Conservation (phyloP, 2,888 invertebrate genomes). For the Caenorhabditis auriculariae region DNA sequence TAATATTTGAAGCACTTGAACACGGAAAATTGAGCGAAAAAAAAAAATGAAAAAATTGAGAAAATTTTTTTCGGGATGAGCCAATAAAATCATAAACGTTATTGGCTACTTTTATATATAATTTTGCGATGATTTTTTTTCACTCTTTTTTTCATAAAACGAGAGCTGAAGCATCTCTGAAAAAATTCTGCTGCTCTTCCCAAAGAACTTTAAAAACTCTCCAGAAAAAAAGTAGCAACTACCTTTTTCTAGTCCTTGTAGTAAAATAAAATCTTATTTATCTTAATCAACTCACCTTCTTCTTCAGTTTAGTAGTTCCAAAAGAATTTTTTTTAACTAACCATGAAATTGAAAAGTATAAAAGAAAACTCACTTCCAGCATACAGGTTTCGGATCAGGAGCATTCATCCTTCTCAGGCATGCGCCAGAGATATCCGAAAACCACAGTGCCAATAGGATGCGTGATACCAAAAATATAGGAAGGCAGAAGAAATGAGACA, state of each 20-base stretch:
- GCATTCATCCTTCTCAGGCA: slow-evolving; percentile 32
- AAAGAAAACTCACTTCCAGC: slow-evolving; percentile 14
- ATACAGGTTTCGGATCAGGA: slow-evolving; percentile 17
- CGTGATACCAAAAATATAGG: slow-evolving; percentile 38
- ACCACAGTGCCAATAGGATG: slow-evolving; percentile 49
- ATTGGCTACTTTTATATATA: slow-evolving; percentile 6
- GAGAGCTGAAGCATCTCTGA: too few relatives aligned
- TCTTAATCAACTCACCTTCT: slow-evolving; percentile 3
- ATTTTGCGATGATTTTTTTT: background rate
- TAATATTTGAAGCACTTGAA: too few relatives aligned
- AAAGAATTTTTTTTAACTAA: too few relatives aligned
- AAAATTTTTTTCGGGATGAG: background rate
- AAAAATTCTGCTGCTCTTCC: too few relatives aligned
- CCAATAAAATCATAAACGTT: background rate
- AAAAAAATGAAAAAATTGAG: too few relatives aligned
- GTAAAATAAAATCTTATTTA: background rate
- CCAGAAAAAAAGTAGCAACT: too few relatives aligned
- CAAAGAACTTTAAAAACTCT: too few relatives aligned
- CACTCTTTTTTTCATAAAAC: background rate
- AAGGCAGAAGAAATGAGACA: slow-evolving; percentile 10
- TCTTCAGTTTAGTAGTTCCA: too few relatives aligned
- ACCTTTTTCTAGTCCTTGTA: too few relatives aligned
- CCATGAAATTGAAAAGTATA: too few relatives aligned
- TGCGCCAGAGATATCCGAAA: slow-evolving; percentile 53
- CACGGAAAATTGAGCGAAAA: too few relatives aligned